These are phyloP conservation scores for Eupithecia exiguata DNA, from an alignment of 2,888 invertebrate species.

Conservation along the genomic window DNA sequence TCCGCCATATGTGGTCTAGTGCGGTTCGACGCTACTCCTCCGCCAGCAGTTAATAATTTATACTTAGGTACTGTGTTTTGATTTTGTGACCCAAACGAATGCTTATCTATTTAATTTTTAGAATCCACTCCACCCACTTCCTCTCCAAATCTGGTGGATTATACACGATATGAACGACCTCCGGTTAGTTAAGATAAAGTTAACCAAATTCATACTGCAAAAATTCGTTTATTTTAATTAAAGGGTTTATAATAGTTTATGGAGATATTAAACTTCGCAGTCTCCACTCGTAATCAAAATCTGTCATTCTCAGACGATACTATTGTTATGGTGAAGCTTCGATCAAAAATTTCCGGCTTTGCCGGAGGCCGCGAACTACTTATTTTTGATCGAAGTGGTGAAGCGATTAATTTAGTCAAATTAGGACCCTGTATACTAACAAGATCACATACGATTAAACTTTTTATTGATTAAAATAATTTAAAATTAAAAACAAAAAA, in stretches of 20 bases:
- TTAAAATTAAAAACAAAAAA: neutral
- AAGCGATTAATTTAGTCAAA: no score
- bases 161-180: neutral
- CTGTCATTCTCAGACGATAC: no score
- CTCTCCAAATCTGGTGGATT: neutral
- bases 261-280: neutral
- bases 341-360: no score
- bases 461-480: no score
- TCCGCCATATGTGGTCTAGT: neutral
- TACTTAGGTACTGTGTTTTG: neutral
- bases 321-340: no score
- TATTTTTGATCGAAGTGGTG: no score
- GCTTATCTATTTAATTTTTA: neutral
- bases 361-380: no score
- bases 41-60: neutral
- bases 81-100: neutral
- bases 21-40: neutral
- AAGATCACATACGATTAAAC: no score
- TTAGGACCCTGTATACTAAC: no score
- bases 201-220: neutral
- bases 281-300: no score
- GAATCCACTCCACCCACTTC: neutral
- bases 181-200: slow-evolving; percentile 4
- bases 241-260: neutral
- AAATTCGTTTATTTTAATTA: neutral